Evolutionary conservation across 2,113 vertebrate species (phyloP), one percentile per base, ranked within the genome.

Genomic region (Tetrax tetrax): DNA sequence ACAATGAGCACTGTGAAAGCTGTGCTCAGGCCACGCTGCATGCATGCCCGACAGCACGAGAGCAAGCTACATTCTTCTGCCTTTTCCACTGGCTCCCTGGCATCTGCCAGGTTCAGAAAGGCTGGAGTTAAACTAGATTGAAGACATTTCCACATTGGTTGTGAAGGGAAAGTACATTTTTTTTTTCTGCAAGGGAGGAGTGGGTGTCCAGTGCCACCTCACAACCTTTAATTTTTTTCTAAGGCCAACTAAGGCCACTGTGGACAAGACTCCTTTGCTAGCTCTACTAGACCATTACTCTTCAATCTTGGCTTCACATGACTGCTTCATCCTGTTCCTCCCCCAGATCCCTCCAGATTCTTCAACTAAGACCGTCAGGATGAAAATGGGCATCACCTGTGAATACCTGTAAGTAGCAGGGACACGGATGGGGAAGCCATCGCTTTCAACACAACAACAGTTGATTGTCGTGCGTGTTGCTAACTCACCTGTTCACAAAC

Each of bases 401-500:
- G 48, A 75, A 53, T 14, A 59, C 5, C 9, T 82, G 45, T 28
- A 78, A 31, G 28, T 6, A 76, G 38, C 24, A 61, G 57, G 25
- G 43, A 53, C 15, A n/a, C 19, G 18, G 4, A 11, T 0, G 47
- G 25, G 33, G 28, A 61, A 80, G 38, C 11, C 12, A 69, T 4
- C 0, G 0, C 54, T 74, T 75, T 33, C 38, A 71, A 29, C n/a
- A 23, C 14, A 79, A 23, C 14, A 79, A 35, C 0, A 1, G 18
- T 2, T 0, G 0, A 11, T 7, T 47, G 24, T 24, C 0, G 0
- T 4, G 29, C 7, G 14, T 33, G 22, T 16, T 57, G 88, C 35
- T 51, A 33, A 89, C 98, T 97, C 80, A 99, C 99, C 99, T 99
- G 98, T 35, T 99, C 98, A 96, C 99, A 99, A 50, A 99, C 83